These are phyloP conservation scores for Tetramorium parvispinum DNA, from an alignment of 1,140 invertebrate species.

Conservation along the genomic window DNA sequence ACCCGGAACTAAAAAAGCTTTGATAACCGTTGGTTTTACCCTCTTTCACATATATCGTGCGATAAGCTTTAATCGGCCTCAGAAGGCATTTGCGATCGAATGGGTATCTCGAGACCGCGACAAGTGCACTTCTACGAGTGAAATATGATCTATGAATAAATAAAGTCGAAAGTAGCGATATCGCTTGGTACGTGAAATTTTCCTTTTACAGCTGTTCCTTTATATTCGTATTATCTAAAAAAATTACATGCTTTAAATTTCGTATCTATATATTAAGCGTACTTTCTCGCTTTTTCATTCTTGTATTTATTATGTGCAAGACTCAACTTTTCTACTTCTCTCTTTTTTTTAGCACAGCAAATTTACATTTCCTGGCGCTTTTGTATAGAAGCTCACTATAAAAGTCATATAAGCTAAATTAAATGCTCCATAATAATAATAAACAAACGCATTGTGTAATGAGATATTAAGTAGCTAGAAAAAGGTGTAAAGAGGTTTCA, in stretches of 20 bases:
- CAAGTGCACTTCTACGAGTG: background rate
- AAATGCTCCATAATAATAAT: background rate
- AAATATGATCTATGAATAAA: conserved; percentile 18
- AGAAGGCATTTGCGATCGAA: background rate
- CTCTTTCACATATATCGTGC: background rate
- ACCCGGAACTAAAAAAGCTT: background rate
- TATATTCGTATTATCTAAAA: background rate
- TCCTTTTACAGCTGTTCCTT: background rate
- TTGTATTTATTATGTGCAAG: background rate
- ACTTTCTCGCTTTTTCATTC: background rate
- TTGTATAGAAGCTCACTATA: background rate
- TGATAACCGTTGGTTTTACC: background rate
- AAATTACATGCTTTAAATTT: background rate
- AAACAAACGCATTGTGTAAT: background rate
- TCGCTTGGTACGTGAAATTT: background rate
- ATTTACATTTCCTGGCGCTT: background rate
- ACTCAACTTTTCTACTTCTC: background rate
- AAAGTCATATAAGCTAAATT: conserved; percentile 14
- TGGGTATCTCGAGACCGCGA: conserved; percentile 2
- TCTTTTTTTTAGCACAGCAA: background rate
- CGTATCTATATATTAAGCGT: background rate
- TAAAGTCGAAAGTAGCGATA: conserved; percentile 21
- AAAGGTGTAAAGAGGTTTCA: background rate
- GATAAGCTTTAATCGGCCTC: conserved; percentile 34
- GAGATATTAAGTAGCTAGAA: background rate